Conservation (phyloP, 2,113 vertebrate species). For the Lutjanus erythropterus region DNA sequence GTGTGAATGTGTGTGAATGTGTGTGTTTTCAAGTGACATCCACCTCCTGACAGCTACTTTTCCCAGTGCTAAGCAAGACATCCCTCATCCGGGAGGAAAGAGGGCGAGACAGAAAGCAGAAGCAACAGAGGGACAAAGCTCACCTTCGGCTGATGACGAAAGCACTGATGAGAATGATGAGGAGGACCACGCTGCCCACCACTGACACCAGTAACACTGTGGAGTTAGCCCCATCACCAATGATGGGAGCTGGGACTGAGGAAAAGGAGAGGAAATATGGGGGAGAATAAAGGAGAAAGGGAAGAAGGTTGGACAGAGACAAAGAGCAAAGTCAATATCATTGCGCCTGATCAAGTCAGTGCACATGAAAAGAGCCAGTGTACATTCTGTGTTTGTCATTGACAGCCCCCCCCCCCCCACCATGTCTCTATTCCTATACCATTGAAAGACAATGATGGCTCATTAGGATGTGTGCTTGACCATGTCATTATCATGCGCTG, state of each 20-base stretch:
- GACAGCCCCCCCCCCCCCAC: constrained; percentile 20
- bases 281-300: neutral
- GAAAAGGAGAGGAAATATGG: constrained; percentile 31
- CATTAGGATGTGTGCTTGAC: constrained; percentile 70
- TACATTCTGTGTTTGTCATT: constrained; percentile 45
- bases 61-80: constrained; percentile 64
- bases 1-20: constrained; percentile 32
- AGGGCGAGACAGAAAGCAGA: constrained; percentile 55
- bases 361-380: constrained; percentile 33
- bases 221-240: constrained; percentile 95
- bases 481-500: constrained; percentile 67
- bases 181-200: constrained; percentile 94
- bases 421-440: neutral
- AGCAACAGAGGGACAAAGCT: constrained; percentile 62
- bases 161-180: constrained; percentile 96
- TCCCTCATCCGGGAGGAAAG: constrained; percentile 47
- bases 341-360: neutral
- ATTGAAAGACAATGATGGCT: constrained; percentile 54
- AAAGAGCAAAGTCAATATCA: constrained; percentile 55
- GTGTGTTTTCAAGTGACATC: constrained; percentile 48
- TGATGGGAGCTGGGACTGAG: constrained; percentile 94
- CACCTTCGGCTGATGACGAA: constrained; percentile 99
- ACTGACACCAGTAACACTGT: constrained; percentile 95
- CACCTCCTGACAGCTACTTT: constrained; percentile 64
- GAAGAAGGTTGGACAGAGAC: constrained; percentile 18